phyloP scores from a whole-genome alignment of 2,888 invertebrate genomes.

The Camptogramma bilineatum region DNA sequence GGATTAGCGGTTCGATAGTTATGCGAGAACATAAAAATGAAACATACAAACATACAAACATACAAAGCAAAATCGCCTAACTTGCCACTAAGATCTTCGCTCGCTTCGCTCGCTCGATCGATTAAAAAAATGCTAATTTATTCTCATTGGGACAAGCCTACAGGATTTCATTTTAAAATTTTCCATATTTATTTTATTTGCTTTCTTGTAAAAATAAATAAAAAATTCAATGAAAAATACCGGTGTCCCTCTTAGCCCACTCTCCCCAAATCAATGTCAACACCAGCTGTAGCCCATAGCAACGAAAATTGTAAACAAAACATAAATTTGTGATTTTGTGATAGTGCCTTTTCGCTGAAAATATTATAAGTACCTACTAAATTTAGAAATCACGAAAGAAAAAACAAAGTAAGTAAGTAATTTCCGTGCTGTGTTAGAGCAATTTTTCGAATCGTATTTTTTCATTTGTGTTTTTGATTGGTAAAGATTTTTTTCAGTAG shows the following conservation, averaged over 20 bases:
- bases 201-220: too few species aligned
- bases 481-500: background rate
- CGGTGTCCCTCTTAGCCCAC: constrained; percentile 5
- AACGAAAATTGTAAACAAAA: constrained; percentile 39
- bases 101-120: too few species aligned
- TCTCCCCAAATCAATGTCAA: constrained; percentile 29
- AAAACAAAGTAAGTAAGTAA: background rate
- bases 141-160: too few species aligned
- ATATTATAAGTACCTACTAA: background rate
- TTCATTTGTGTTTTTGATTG: background rate
- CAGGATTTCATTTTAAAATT: too few species aligned
- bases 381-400: background rate
- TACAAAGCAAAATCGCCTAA: too few species aligned
- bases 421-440: background rate
- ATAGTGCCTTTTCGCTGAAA: background rate
- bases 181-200: background rate
- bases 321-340: constrained; percentile 20
- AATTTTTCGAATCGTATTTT: background rate
- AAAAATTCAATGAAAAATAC: background rate
- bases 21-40: too few species aligned
- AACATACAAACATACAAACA: too few species aligned
- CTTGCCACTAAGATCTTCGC: too few species aligned
- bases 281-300: constrained; percentile 27
- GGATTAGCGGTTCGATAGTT: too few species aligned
- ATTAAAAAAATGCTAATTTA: too few species aligned